A percentile compares a stretch with the other conserved stretches of the same genome.
phyloP scores from a whole-genome alignment of 2,797 vertebrate species.

The Melanotaenia trifasciata region DNA sequence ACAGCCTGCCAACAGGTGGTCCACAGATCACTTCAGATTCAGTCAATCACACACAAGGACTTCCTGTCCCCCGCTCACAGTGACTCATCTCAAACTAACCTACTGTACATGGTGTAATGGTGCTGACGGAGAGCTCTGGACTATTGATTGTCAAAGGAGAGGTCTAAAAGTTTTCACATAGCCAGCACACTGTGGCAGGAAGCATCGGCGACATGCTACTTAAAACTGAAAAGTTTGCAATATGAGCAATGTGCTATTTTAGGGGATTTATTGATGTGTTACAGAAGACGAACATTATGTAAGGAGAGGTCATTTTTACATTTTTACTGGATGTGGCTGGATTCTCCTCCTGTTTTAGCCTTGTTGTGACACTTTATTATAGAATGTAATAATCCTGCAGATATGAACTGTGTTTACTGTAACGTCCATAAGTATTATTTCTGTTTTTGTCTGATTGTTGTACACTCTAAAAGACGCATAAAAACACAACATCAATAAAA shows the following conservation, averaged over 20 bases:
- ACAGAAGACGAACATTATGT: no score
- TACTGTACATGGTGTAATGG: constrained; percentile 1
- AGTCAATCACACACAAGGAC: constrained; percentile 42
- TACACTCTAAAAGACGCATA: no score
- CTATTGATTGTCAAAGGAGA: constrained; percentile 51
- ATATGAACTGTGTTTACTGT: no score
- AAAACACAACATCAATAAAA: no score
- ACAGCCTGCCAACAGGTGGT: constrained; percentile 22
- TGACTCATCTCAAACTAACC: constrained; percentile 35
- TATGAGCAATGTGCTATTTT: neutral
- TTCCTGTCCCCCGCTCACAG: constrained; percentile 22
- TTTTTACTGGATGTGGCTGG: no score
- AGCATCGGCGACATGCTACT: neutral
- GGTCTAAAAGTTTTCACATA: constrained; percentile 1
- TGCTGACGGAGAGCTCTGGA: constrained; percentile 37
- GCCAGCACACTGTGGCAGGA: constrained; percentile 6
- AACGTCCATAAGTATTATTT: no score
- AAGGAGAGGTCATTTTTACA: no score
- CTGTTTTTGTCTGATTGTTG: no score
- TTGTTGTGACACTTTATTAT: no score
- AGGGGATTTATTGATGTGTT: neutral
- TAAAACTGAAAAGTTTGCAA: neutral
- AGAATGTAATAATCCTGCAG: no score
- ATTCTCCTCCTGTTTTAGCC: no score
- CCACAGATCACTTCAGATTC: constrained; percentile 6